Base-by-base conservation (phyloP, 1,140 invertebrate genomes). In the Pogonomyrmex barbatus region DNA sequence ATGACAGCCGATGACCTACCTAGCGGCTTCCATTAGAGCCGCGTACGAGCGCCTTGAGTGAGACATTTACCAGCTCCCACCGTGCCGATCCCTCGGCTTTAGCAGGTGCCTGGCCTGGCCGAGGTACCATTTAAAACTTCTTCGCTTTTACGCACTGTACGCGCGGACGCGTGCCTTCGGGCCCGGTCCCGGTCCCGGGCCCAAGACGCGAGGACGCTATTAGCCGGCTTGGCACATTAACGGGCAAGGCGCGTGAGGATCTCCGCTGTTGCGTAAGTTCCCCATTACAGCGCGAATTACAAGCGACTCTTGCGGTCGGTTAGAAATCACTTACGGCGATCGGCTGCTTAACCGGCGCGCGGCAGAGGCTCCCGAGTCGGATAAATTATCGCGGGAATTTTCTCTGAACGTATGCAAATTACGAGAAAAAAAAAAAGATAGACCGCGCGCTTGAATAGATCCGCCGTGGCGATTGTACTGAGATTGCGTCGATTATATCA, bases 1-100 rank as follows among this genome's bases (percentile, higher is more conserved):
- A 91, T 91, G 90, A 93, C 88, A 92, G 87, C 88, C 83, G 91
- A 92, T 90, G 91, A 92, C 92, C 91, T 91, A 92, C 91, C 91
- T 88, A 89, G 86, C 84, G 58, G 86, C 85, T 91, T 91, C 90
- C 88, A 91, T 91, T 91, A 91, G 67, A 87, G 76, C 81, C 84
- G 67, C 56, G 58, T 70, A 81, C 85, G 83, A 88, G 85, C 86
- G 68, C 71, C 86, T 90, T 88, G 87, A 92, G 85, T 90, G 85
- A 92, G 89, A 90, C 89, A 90, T 88, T 92, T 90, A 81, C 83
- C 85, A 78, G 56, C 83, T 79, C 68, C 75, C n/a, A 71, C 86
- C 63, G 76, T 86, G 86, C 54, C 83, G 73, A 85, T 90, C 89
- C 81, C 78, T 36, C 54, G 56, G 81, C 75, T 75, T 76, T 82